Base-by-base conservation (phyloP, 1,140 invertebrate species). In the Hormaphis cornu region DNA sequence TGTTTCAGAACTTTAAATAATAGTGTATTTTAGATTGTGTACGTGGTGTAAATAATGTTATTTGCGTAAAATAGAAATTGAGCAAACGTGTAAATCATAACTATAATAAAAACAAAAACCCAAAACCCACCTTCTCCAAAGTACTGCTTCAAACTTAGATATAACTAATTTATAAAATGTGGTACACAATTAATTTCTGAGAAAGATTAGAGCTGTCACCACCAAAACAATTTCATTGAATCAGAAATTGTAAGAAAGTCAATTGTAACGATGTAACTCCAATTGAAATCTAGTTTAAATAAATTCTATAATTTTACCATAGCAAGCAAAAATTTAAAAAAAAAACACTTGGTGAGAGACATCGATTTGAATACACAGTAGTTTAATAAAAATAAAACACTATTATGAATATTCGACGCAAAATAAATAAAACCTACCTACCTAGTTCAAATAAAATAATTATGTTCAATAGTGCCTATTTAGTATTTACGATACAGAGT, bases 61-160 rank as follows among this genome's bases (percentile, higher is more conserved):
- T 56, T 37, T 5, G 54, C 44, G 58, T 66, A 66, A 30, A 66
- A 22, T 48, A 22, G 26, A 46, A 46, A 48, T 66, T 66, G 59
- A 66, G 59, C 48, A 71, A 71, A 69, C 12, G 30, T 46, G 40
- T 42, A 58, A 56, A 56, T 18, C 20, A 52, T 30, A 63, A 42
- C 26, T 30, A 10, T 30, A 30, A 22, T 22, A 50, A 35, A 69
- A 52, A 40, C 37, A 69, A 37, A 26, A 52, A 52, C 46, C 66
- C 48, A 26, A 54, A 50, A 71, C 46, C 70, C 58, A 53, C 56
- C 70, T 63, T 71, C 58, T 52, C 59, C 70, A 24, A 9, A 66
- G 42, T 48, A 46, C 18, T 18, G 12, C 48, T 66, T 66, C 20
- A n/a, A 30, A 14, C 33, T 37, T 56, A 22, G 10, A 35, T 35